Evolutionary conservation across 2,888 invertebrate genomes (phyloP), one percentile per base, ranked within the genome.

Genomic region (Julus scanicus): DNA sequence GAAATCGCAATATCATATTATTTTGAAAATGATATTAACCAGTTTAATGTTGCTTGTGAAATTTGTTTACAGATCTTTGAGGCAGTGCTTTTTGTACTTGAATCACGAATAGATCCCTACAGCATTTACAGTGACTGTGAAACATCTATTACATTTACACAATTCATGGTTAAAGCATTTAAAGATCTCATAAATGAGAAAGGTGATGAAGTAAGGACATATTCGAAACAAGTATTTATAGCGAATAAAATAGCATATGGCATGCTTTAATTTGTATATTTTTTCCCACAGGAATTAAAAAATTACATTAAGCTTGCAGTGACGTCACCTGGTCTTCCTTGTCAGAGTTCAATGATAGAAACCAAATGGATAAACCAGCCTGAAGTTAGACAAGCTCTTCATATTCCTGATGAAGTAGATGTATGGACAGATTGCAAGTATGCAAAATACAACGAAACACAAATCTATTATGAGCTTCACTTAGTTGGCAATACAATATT

Each of bases 381-480:
- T 11, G 88, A 89, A 40, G 91, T 91, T n/a, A 87, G 90, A 83
- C n/a, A 88, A 9, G 90, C 90, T 53, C 87, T 91, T n/a, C 90
- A 91, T 57, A 90, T 90, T 83, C 90, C 90, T 11, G 49, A 86
- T 20, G n/a, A 53, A 53, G 89, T 90, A 15, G 90, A 89, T 39
- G 86, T 85, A 11, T 90, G 90, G 90, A 88, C 87, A 9, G 84
- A 89, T 15, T 91, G 90, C 89, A 90, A 90, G 90, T 90, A n/a
- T 11, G 17, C 2, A 4, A n/a, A n/a, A n/a, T n/a, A n/a, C n/a
- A n/a, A n/a, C n/a, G n/a, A n/a, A n/a, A n/a, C n/a, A n/a, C n/a
- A n/a, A n/a, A n/a, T n/a, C n/a, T n/a, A n/a, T n/a, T n/a, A n/a
- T n/a, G n/a, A n/a, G n/a, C n/a, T n/a, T n/a, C n/a, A n/a, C n/a